phyloP scores from a whole-genome alignment of 2,797 vertebrate genomes.

The Tokudaia muenninki region DNA sequence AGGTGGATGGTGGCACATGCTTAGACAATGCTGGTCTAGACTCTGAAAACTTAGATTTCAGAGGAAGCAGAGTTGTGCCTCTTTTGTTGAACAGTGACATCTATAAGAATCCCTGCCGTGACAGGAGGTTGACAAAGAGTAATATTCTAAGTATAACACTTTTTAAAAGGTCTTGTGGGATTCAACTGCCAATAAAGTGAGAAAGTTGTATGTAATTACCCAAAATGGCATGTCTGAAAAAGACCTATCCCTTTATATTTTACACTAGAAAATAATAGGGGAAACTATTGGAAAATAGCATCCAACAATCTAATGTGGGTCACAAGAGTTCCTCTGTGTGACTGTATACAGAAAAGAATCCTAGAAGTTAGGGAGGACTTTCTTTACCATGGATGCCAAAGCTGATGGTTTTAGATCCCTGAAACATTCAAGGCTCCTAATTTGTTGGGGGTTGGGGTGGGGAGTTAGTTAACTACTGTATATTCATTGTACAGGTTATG shows the following conservation, averaged over 20 bases:
- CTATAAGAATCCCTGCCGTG: neutral
- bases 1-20: neutral
- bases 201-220: neutral
- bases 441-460: neutral
- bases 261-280: neutral
- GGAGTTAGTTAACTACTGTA: neutral
- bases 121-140: neutral
- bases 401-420: neutral
- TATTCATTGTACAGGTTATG: neutral
- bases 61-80: constrained; percentile 19
- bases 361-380: neutral
- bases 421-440: neutral
- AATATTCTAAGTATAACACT: constrained; percentile 41
- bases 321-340: neutral
- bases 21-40: neutral
- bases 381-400: no score
- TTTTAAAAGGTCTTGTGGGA: neutral
- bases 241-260: neutral
- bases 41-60: constrained; percentile 41
- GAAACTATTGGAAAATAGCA: neutral
- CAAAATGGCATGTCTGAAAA: neutral
- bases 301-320: neutral
- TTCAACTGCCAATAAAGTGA: constrained; percentile 6
- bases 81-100: neutral
- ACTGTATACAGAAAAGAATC: neutral